Base-by-base conservation (phyloP, 2,888 invertebrate genomes). In the Pseudanteris insignis region DNA sequence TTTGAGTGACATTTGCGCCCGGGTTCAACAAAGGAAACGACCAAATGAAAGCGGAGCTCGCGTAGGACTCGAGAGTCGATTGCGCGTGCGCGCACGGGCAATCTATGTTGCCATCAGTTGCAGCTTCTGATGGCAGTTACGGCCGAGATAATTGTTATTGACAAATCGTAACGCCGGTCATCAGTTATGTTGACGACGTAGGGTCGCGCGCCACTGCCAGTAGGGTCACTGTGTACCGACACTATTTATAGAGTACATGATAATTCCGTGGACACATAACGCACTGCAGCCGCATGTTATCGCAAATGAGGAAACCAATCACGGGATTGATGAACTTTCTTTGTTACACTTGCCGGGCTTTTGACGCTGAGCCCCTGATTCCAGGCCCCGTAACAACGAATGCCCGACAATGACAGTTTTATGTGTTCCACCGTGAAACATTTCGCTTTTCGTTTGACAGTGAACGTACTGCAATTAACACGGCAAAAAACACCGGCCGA, bases 31-130 rank as follows among this genome's bases (percentile, higher is more conserved):
- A 54, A 41, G 33, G 40, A 41, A 14, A 32, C 44, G 50, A 40
- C 24, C 36, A 41, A 59, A 55, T 61, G 63, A 50, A 59, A 59
- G 38, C 40, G 24, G 40, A 44, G 58, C 40, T 46, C 38, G 51
- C 26, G 10, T 26, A 40, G 30, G 48, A 54, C 54, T 61, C 47
- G 43, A 47, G n/a, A n/a, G n/a, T n/a, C 26, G 10, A 34, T 25
- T 32, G 43, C 53, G 53, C 36, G 40, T 43, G 62, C 55, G 44
- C 34, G 51, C 67, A 65, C 65, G 67, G 66, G 69, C 71, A 72
- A 76, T 76, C 76, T 72, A 76, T 75, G 73, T 71, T 67, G 70
- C 74, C 72, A 75, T 76, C 75, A 75, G 73, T 73, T 72, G 76
- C 77, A 76, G 73, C 72, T 71, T 68, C 68, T 67, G 63, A 61